phyloP scores from a whole-genome alignment of 1,140 invertebrate genomes.

The Papilio polyxenes region DNA sequence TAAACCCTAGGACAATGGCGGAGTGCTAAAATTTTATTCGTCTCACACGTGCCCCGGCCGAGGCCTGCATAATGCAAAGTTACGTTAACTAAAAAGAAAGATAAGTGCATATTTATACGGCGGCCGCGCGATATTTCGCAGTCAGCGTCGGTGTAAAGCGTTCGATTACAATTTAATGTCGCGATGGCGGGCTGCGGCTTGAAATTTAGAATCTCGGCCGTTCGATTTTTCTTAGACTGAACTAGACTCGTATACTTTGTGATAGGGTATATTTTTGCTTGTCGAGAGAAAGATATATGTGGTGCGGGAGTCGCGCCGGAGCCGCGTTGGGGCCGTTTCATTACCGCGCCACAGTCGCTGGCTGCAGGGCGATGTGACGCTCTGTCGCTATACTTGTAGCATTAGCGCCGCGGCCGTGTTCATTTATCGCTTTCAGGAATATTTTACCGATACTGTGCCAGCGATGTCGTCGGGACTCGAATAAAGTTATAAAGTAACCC shows the following conservation, averaged over 20 bases:
- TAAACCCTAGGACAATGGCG: slow-evolving; percentile 65
- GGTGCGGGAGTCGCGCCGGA: slow-evolving; percentile 48
- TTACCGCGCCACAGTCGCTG: slow-evolving; percentile 50
- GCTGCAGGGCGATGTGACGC: slow-evolving; percentile 56
- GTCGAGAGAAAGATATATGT: slow-evolving; percentile 43
- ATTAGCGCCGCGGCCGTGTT: slow-evolving; percentile 48
- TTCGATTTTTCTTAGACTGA: slow-evolving; percentile 37
- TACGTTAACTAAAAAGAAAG: slow-evolving; percentile 78
- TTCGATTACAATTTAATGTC: slow-evolving; percentile 81
- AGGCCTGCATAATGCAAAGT: slow-evolving; percentile 75
- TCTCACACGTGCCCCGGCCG: slow-evolving; percentile 66
- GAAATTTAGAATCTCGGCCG: slow-evolving; percentile 63
- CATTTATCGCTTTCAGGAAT: slow-evolving; percentile 35
- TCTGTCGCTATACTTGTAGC: slow-evolving; percentile 53
- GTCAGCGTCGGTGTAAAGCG: slow-evolving; percentile 75
- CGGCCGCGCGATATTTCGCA: slow-evolving; percentile 72
- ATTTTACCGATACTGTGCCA: slow-evolving; percentile 26
- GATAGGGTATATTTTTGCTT: slow-evolving; percentile 41
- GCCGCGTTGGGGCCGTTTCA: slow-evolving; percentile 55
- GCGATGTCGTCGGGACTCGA: background rate
- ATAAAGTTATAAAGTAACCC: slow-evolving; percentile 25
- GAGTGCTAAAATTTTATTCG: slow-evolving; percentile 79
- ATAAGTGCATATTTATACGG: slow-evolving; percentile 79
- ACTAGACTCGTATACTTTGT: slow-evolving; percentile 41
- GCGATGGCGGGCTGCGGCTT: slow-evolving; percentile 54